Percentiles rank a stretch among this genome's conserved stretches.
phyloP scores from a whole-genome alignment of 2,797 vertebrate species.

The Argya squamiceps region DNA sequence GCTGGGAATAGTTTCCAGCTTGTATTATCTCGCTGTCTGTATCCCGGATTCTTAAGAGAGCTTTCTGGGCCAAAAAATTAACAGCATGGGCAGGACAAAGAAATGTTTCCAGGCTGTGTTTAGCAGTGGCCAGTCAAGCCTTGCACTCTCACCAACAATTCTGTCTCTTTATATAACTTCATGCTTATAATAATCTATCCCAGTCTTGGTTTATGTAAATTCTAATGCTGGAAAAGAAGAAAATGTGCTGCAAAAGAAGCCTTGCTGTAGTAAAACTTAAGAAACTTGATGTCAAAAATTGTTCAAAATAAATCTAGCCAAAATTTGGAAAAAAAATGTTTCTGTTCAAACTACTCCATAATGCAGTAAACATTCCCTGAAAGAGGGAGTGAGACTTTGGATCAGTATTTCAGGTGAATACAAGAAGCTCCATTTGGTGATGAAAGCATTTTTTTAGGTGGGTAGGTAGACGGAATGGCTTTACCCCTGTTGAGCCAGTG shows the following conservation, averaged over 20 bases:
- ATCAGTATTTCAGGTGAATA: not conserved
- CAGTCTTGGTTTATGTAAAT: not conserved
- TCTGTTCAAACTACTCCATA: not conserved
- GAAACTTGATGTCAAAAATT: not conserved
- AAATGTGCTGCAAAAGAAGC: not conserved
- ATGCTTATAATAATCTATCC: not conserved
- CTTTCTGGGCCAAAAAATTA: not conserved
- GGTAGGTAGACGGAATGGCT: rapidly evolving
- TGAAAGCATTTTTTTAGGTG: not conserved
- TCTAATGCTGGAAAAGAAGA: not conserved
- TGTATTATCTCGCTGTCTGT: not conserved
- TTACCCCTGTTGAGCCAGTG: not conserved
- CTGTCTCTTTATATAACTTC: not conserved
- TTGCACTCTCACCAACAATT: not conserved
- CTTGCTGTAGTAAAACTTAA: not conserved
- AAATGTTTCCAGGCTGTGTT: not conserved
- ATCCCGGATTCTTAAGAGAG: not conserved
- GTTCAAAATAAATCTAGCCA: not conserved
- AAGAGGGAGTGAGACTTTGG: not conserved
- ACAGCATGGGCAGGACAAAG: not conserved
- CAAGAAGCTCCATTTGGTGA: not conserved
- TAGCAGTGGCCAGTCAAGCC: not conserved
- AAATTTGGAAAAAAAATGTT: not conserved
- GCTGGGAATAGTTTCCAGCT: not conserved
- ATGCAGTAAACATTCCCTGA: not conserved